A percentile compares a stretch with the other conserved stretches of the same genome.
Conservation (phyloP, 2,113 vertebrate genomes). For the Recurvirostra avosetta region DNA sequence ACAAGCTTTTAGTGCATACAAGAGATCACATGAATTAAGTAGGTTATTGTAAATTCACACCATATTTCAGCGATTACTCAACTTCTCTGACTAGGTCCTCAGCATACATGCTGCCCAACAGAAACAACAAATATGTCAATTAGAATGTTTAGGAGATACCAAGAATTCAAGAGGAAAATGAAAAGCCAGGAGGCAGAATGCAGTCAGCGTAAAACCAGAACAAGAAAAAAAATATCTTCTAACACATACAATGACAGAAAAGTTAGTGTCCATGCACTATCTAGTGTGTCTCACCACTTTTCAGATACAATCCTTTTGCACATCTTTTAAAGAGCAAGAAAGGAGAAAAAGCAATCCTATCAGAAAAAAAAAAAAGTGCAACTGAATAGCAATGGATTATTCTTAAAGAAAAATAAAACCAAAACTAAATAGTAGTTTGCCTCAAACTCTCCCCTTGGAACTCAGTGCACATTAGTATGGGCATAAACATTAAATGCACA, state of each 20-base stretch:
- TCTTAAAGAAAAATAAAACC: neutral
- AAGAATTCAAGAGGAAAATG: neutral
- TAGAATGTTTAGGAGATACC: neutral
- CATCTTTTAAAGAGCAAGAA: neutral
- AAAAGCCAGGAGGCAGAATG: neutral
- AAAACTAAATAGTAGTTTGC: neutral
- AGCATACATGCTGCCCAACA: neutral
- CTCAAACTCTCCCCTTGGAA: neutral
- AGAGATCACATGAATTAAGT: conserved; percentile 22
- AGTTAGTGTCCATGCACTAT: neutral
- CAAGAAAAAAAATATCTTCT: neutral
- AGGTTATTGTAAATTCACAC: conserved; percentile 3
- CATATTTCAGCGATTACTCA: conserved; percentile 7
- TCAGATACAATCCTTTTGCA: neutral
- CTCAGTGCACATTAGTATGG: neutral
- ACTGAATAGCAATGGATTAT: neutral
- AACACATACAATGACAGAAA: fast-evolving
- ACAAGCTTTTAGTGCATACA: neutral
- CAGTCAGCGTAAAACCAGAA: neutral
- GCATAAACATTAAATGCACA: neutral
- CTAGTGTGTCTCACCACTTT: neutral
- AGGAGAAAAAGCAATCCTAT: neutral
- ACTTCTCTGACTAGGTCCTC: neutral
- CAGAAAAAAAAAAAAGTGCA: neutral
- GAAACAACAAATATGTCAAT: neutral